phyloP scores from a whole-genome alignment of 2,113 vertebrate genomes.

The Syngnathoides biaculeatus region DNA sequence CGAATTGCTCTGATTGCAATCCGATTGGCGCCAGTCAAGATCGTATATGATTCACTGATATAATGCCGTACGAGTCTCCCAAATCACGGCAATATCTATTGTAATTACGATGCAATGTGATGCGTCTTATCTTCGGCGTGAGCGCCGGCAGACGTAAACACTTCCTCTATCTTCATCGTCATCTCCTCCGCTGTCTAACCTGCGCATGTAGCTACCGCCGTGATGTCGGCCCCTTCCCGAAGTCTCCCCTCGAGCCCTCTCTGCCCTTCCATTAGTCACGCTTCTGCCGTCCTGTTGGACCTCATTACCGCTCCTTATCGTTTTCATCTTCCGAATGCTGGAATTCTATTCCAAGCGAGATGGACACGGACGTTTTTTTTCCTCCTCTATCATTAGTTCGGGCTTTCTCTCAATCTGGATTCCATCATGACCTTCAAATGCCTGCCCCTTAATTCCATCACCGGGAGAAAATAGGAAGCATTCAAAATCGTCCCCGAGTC shows the following conservation, averaged over 20 bases:
- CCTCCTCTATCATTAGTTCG: slow-evolving; percentile 25
- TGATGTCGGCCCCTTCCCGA: not conserved
- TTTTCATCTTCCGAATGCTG: slow-evolving; percentile 55
- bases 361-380: slow-evolving; percentile 49
- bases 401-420: slow-evolving; percentile 21
- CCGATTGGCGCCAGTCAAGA: not conserved
- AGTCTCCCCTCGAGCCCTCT: slow-evolving; percentile 3
- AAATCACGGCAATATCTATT: not conserved
- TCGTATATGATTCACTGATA: not conserved
- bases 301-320: slow-evolving; percentile 67
- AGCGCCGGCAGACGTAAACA: not conserved
- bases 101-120: not conserved
- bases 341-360: slow-evolving; percentile 59
- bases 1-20: not conserved
- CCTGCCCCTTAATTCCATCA: slow-evolving; percentile 61
- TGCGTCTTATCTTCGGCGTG: not conserved
- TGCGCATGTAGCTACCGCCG: not conserved
- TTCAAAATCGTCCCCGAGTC: too few species aligned
- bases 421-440: slow-evolving; percentile 68
- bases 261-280: slow-evolving; percentile 61
- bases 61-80: not conserved
- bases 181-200: not conserved
- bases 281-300: slow-evolving; percentile 57
- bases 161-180: not conserved
- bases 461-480: slow-evolving; percentile 57